Base-by-base conservation (phyloP, 2,888 invertebrate genomes). In the Acrobasis suavella region DNA sequence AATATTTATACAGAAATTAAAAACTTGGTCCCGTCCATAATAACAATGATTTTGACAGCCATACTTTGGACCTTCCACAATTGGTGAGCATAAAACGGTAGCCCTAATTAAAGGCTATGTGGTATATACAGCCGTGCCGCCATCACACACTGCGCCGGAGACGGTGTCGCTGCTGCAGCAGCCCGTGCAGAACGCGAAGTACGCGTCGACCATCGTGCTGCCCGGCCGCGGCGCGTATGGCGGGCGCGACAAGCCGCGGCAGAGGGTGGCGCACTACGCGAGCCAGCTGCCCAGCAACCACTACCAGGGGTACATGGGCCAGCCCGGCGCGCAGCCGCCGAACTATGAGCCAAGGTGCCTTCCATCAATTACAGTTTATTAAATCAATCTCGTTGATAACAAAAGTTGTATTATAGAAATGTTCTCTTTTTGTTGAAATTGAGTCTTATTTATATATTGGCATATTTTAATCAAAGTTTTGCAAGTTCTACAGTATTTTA, bases 101-200 rank as follows among this genome's bases (percentile, higher is more conserved):
- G n/a, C n/a, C n/a, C n/a, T 3, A 5, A 2, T 32, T 7, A 32
- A 32, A 7, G 32, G 32, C 8, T 32, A 32, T 32, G 50, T 46
- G n/a, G n/a, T 58, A n/a, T 37, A 50, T 49, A 38, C 16, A 52
- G 52, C 76, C 56, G 80, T 91, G 37, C 89, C 92, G 58, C 91
- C 91, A 39, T 92, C 91, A n/a, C 90, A 90, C 69, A 91, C 91
- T 14, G 92, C 92, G 22, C 92, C 92, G 17, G 92, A 92, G 72
- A 91, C 92, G n/a, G 92, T 92, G 42, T 91, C 91, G 10, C 73
- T 92, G 50, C 77, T 92, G 63, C 92, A 92, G 72, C 90, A 91
- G 72, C 90, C 91, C 38, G 76, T 85, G 60, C 89, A 84, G 65
- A 84, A 79, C 66, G 73, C 84, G 15, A 91, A 91, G 74, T 91